A percentile compares a stretch with the other conserved stretches of the same genome.
Conservation (phyloP, 2,888 invertebrate species). For the Leuctra nigra region DNA sequence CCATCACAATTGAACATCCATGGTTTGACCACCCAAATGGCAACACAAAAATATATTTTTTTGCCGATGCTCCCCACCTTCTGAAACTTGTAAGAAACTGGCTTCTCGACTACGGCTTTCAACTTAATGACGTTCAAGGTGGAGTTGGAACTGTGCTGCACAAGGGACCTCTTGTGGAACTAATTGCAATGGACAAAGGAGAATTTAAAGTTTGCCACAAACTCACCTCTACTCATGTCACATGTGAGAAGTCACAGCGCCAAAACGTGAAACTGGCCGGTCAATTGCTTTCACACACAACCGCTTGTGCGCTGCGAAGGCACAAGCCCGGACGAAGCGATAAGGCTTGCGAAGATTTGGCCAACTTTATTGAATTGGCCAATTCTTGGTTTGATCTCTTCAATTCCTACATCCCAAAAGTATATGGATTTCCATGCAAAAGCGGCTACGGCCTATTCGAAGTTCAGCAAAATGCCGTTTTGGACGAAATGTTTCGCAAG, state of each 20-base stretch:
- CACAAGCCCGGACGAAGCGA: conserved; percentile 26
- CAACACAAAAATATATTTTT: conserved; percentile 16
- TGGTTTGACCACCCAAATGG: conserved; percentile 11
- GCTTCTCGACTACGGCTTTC: conserved; percentile 21
- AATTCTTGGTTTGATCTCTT: conserved; percentile 34
- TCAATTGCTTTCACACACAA: conserved; percentile 32
- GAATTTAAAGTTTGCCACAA: conserved; percentile 26
- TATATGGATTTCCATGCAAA: conserved; percentile 23
- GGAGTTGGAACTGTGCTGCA: conserved; percentile 8
- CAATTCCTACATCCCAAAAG: conserved; percentile 28
- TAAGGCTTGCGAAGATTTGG: conserved; percentile 23
- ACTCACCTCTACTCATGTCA: conserved; percentile 27
- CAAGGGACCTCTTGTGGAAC: not conserved
- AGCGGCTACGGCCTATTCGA: conserved; percentile 28
- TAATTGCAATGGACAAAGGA: conserved; percentile 7
- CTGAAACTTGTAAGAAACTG: conserved; percentile 24
- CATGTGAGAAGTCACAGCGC: conserved; percentile 29
- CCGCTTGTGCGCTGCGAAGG: conserved; percentile 31
- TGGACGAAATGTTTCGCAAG: conserved; percentile 28
- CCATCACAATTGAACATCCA: not conserved
- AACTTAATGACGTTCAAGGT: conserved; percentile 1
- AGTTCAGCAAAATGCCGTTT: conserved; percentile 27
- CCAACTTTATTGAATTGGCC: conserved; percentile 31
- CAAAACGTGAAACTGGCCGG: conserved; percentile 32
- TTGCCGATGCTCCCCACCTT: conserved; percentile 24